Evolutionary conservation across 2,888 invertebrate genomes (phyloP), one percentile per base, ranked within the genome.

Genomic region (Campoplex capitator): DNA sequence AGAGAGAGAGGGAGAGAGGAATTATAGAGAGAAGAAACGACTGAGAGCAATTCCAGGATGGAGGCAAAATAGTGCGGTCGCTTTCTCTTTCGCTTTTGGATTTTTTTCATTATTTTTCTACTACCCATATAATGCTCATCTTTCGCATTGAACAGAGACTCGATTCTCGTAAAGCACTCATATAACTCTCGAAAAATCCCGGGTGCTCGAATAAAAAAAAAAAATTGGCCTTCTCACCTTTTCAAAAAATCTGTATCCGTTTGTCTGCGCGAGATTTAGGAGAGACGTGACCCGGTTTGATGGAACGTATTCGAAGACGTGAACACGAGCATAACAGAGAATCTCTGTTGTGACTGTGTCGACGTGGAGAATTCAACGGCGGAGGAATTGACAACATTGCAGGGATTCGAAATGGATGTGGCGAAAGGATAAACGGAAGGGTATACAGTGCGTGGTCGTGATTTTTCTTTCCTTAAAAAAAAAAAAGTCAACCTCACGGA

Each of bases 131-230:
- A 75, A 67, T 73, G 42, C 81, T 84, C 77, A 78, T 82, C 35
- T 67, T 58, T 23, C 70, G 23, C 48, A 58, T 58, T 74, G 73
- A 77, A 73, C 67, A 79, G 56, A 83, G 88, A 83, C 83, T 88
- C 75, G 85, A 73, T 62, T 87, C 73, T 71, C 78, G 76, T 79
- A 81, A 78, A 80, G 65, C 80, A 71, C 76, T 58, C 58, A 56
- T 67, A 51, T 74, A 65, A 56, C 77, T 38, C 56, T 32, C 67
- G n/a, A 51, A 48, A 80, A 76, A 84, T 70, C 75, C 70, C 13
- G 38, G 13, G 45, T 3, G 13, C 45, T 45, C 65, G 56, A 9
- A 32, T 8, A 35, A 71, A 48, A 23, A 23, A 23, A 23, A 23
- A 23, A 65, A 58, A 70, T 58, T 71, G 78, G 18, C 79, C 78